These are phyloP conservation scores for Carettochelys insculpta DNA, from an alignment of 2,113 vertebrate species.

Conservation along the genomic window DNA sequence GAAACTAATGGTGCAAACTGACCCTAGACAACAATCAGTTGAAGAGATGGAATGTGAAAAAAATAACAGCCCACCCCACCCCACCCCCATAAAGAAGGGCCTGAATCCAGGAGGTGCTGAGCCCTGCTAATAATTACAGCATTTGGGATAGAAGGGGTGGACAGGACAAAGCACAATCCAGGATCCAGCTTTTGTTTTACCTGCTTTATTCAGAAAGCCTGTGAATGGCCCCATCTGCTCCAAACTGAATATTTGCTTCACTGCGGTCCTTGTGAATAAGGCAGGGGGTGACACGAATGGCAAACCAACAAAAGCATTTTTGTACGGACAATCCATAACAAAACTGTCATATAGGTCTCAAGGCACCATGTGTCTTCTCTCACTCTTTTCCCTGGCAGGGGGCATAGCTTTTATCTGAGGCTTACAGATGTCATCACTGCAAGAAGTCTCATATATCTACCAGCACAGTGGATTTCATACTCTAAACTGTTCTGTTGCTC, in stretches of 20 bases:
- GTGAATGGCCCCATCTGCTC: background rate
- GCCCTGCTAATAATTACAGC: background rate
- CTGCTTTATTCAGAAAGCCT: background rate
- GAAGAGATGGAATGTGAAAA: background rate
- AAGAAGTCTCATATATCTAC: background rate
- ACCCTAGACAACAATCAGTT: background rate
- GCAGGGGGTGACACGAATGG: background rate
- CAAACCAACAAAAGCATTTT: background rate
- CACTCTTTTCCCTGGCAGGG: background rate
- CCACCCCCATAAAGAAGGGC: background rate
- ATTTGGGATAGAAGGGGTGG: background rate
- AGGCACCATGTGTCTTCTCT: background rate
- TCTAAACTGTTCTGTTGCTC: background rate
- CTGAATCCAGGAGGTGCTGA: background rate
- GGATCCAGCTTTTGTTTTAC: background rate
- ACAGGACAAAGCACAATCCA: background rate
- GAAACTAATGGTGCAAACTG: background rate
- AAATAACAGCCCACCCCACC: background rate
- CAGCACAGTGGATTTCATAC: background rate
- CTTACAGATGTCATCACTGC: background rate
- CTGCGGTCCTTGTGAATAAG: background rate
- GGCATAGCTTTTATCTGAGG: background rate
- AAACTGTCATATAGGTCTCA: background rate
- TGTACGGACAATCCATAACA: background rate
- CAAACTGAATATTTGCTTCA: background rate